These are phyloP conservation scores for Lynx canadensis DNA, from an alignment of 2,113 vertebrate species.

Conservation along the genomic window DNA sequence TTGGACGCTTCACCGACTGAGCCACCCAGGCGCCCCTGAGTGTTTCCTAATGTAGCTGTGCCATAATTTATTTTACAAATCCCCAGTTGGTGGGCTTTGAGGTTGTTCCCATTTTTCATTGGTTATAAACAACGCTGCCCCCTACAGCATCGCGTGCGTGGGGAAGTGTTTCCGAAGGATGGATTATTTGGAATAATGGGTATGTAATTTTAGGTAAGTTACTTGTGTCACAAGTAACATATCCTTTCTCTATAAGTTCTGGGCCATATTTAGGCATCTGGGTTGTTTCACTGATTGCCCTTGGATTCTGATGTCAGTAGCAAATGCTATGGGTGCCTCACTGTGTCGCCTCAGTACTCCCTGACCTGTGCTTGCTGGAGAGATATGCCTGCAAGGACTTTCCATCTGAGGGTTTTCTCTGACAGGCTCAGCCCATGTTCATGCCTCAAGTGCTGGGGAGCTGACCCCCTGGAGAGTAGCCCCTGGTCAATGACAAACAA, in stretches of 20 bases:
- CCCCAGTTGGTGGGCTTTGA: neutral
- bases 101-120: neutral
- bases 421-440: neutral
- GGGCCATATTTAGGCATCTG: accelerated
- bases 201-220: neutral
- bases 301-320: no score
- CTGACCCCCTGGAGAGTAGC: neutral
- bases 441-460: neutral
- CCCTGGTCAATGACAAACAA: neutral
- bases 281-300: neutral
- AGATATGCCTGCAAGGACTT: accelerated
- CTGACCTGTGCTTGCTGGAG: neutral
- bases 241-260: neutral
- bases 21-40: neutral
- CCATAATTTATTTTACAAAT: neutral
- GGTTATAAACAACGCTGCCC: neutral
- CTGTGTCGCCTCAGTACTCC: accelerated
- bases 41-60: accelerated
- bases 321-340: neutral
- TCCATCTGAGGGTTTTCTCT: neutral
- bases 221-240: accelerated
- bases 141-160: accelerated
- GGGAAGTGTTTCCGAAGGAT: neutral
- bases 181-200: neutral
- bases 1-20: no score